phyloP scores from a whole-genome alignment of 2,888 invertebrate genomes.

The Folsomia manolachei region DNA sequence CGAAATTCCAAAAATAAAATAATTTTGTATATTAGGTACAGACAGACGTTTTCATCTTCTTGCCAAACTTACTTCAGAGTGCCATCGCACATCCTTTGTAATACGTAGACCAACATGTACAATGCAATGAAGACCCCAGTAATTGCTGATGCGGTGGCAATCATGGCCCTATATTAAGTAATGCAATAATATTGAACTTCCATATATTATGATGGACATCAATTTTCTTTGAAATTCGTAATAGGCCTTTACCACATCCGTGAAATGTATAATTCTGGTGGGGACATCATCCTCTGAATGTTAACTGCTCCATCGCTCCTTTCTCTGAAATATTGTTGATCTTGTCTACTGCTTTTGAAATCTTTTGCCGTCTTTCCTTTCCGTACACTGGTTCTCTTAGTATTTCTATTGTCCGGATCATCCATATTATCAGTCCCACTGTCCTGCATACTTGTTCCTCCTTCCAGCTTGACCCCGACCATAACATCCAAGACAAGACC shows the following conservation, averaged over 20 bases:
- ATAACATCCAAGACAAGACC: slow-evolving; percentile 52
- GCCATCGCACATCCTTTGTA: slow-evolving; percentile 53
- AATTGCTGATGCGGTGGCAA: slow-evolving; percentile 52
- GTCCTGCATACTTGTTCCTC: slow-evolving; percentile 28
- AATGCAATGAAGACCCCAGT: slow-evolving; percentile 53
- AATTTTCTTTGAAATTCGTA: too few species aligned
- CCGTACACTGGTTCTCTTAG: slow-evolving; percentile 23
- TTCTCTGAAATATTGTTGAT: slow-evolving; percentile 29
- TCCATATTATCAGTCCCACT: slow-evolving; percentile 4
- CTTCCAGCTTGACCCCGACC: slow-evolving; percentile 33
- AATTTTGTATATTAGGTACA: too few species aligned
- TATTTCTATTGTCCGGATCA: slow-evolving; percentile 14
- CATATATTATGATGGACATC: too few species aligned
- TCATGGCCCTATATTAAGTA: too few species aligned
- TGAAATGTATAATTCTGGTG: slow-evolving; percentile 51
- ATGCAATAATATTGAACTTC: too few species aligned
- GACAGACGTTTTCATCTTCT: neutral
- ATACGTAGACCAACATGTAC: slow-evolving; percentile 53
- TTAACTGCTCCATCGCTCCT: slow-evolving; percentile 37
- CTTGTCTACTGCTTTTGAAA: slow-evolving; percentile 30
- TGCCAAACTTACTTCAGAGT: slow-evolving; percentile 48
- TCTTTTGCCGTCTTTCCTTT: slow-evolving; percentile 39
- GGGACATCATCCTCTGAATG: slow-evolving; percentile 47
- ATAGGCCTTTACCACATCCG: too few species aligned
- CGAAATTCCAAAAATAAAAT: neutral